These are phyloP conservation scores for Chaenocephalus aceratus DNA, from an alignment of 2,113 vertebrate species.

Conservation along the genomic window DNA sequence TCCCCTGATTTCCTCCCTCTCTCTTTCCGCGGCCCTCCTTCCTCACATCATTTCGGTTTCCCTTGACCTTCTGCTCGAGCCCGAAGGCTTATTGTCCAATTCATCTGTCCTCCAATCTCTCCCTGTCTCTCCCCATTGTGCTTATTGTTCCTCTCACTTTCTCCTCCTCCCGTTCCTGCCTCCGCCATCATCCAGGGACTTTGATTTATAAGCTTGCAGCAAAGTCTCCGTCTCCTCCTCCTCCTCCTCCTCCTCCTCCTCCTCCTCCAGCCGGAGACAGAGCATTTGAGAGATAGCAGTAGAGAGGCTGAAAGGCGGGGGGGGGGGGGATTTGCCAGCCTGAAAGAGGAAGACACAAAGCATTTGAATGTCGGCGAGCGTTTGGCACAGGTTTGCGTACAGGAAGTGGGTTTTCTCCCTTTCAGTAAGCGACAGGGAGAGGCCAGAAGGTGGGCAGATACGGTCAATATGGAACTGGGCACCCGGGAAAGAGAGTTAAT, in stretches of 20 bases:
- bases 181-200: slow-evolving; percentile 39
- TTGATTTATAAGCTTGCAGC: slow-evolving; percentile 68
- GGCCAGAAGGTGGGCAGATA: slow-evolving; percentile 29
- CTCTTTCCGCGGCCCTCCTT: slow-evolving; percentile 6
- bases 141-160: slow-evolving; percentile 54
- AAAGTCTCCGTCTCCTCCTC: neutral
- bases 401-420: slow-evolving; percentile 38
- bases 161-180: slow-evolving; percentile 27
- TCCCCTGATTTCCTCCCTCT: neutral
- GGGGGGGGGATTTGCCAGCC: slow-evolving; percentile 55
- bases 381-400: slow-evolving; percentile 45
- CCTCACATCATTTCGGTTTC: slow-evolving; percentile 28
- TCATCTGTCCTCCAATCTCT: slow-evolving; percentile 64
- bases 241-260: neutral
- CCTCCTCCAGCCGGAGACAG: neutral
- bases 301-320: neutral
- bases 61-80: slow-evolving; percentile 50
- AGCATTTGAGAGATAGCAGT: neutral
- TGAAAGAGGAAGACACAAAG: slow-evolving; percentile 57
- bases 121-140: slow-evolving; percentile 35
- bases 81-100: slow-evolving; percentile 64
- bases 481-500: slow-evolving; percentile 41
- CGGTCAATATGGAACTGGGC: slow-evolving; percentile 42
- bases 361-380: slow-evolving; percentile 64
- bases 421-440: neutral